These are phyloP conservation scores for Lordiphosa stackelbergi DNA, from an alignment of 1,140 invertebrate species.

Conservation along the genomic window DNA sequence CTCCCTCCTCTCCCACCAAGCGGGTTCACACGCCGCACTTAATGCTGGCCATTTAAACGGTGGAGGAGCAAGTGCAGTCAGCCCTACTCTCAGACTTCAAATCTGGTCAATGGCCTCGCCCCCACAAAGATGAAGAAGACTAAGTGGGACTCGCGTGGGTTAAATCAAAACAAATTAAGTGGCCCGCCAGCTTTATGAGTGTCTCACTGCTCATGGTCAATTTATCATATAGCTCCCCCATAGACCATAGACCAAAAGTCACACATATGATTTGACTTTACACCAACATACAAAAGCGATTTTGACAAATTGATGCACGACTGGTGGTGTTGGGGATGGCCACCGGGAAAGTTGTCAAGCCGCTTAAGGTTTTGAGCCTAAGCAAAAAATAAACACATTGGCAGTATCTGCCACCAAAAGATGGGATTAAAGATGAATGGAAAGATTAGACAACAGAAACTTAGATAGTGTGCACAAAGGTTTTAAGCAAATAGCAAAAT, in stretches of 20 bases:
- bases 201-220: constrained; percentile 58
- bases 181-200: constrained; percentile 47
- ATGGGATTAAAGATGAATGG: background rate
- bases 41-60: constrained; percentile 59
- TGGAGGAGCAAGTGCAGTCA: constrained; percentile 64
- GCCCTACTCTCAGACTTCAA: constrained; percentile 18
- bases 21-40: constrained; percentile 52
- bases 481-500: too few species aligned
- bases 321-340: constrained; percentile 45
- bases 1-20: constrained; percentile 10
- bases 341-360: constrained; percentile 32
- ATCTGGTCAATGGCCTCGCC: constrained; percentile 61
- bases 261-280: constrained; percentile 40
- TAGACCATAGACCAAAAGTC: constrained; percentile 5
- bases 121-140: constrained; percentile 13
- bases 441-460: too few species aligned
- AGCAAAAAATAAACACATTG: background rate
- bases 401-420: constrained; percentile 19
- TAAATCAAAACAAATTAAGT: constrained; percentile 68
- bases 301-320: constrained; percentile 63
- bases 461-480: too few species aligned
- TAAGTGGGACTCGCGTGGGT: constrained; percentile 47
- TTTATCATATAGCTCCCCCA: constrained; percentile 55
- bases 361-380: constrained; percentile 25
- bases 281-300: constrained; percentile 12